Conservation (phyloP, 2,888 invertebrate species). For the Cylindroiulus punctatus region DNA sequence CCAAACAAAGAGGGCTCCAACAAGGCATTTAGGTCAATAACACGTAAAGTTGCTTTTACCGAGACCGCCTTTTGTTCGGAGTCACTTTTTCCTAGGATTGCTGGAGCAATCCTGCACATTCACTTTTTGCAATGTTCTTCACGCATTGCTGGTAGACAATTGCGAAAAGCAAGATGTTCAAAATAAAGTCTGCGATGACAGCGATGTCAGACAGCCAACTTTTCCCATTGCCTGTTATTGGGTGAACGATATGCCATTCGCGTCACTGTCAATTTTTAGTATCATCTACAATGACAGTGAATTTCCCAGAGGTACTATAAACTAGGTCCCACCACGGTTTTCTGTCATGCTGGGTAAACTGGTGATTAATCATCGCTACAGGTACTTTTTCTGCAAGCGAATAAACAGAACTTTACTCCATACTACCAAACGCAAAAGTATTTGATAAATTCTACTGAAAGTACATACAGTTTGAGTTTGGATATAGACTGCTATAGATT, state of each 20-base stretch:
- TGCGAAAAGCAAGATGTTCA: background rate
- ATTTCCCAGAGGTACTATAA: conserved; percentile 7
- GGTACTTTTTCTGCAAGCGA: background rate
- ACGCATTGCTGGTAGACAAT: background rate
- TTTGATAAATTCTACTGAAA: background rate
- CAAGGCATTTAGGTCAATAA: conserved; percentile 43
- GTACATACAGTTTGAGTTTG: background rate
- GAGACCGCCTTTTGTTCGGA: conserved; percentile 19
- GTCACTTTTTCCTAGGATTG: background rate
- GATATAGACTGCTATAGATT: too few species aligned
- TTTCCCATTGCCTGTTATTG: background rate
- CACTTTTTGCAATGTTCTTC: background rate
- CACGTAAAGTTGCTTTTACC: background rate
- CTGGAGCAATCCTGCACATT: conserved; percentile 2
- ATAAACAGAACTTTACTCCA: background rate
- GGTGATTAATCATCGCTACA: background rate
- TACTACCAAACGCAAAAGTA: background rate
- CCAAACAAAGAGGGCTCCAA: conserved; percentile 22
- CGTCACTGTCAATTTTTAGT: background rate
- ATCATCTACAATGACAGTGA: background rate
- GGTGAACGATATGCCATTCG: background rate
- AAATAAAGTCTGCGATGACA: background rate
- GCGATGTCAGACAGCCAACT: background rate
- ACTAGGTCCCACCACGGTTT: background rate
- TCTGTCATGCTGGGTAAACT: background rate